Conservation (phyloP, 2,888 invertebrate genomes). For the Phytoseiulus persimilis region DNA sequence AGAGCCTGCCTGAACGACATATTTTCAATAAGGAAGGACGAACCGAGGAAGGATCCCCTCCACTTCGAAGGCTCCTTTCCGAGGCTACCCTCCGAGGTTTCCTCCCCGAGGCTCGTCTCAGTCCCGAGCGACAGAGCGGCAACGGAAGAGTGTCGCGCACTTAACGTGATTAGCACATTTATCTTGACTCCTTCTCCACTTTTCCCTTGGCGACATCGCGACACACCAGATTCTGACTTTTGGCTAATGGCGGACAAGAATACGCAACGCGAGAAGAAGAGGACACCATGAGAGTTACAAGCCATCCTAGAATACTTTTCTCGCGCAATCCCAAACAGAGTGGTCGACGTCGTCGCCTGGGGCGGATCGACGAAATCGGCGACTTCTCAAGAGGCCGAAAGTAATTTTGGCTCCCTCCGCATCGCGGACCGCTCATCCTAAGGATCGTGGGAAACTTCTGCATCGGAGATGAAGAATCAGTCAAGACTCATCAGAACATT, state of each 20-base stretch:
- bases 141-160: not conserved
- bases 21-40: not conserved
- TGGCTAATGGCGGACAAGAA: not conserved
- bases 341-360: not conserved
- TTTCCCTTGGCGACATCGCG: conserved; percentile 24
- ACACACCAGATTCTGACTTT: not conserved
- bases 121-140: not conserved
- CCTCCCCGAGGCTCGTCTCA: not conserved
- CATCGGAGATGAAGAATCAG: too few relatives aligned
- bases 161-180: conserved; percentile 38
- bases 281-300: not conserved
- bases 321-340: not conserved
- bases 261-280: not conserved
- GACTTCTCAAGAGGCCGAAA: too few relatives aligned
- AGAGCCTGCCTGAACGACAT: not conserved
- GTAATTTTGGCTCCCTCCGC: too few relatives aligned
- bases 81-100: not conserved
- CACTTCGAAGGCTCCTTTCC: not conserved
- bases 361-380: too few relatives aligned
- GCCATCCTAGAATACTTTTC: not conserved
- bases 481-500: too few relatives aligned
- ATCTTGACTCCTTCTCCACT: conserved; percentile 37
- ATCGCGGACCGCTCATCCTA: too few relatives aligned
- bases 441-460: too few relatives aligned
- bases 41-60: not conserved